A percentile compares a stretch with the other conserved stretches of the same genome.
Evolutionary conservation across 2,797 vertebrate species (phyloP).

Genomic region (Pogonophryne albipinna): DNA sequence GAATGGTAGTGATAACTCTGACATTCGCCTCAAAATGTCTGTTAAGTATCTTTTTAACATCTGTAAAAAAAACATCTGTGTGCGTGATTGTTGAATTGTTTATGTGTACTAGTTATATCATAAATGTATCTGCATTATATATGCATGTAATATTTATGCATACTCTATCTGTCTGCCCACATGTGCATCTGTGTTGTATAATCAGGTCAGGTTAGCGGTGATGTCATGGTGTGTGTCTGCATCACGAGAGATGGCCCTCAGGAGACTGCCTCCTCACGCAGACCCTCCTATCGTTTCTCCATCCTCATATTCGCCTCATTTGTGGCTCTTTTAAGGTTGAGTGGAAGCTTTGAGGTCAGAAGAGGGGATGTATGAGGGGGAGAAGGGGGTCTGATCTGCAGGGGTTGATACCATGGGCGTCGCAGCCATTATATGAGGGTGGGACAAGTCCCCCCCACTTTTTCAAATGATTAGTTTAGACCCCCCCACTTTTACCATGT

Average conservation of each 20-base stretch:
- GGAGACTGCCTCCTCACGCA: conserved; percentile 36
- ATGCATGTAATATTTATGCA: conserved; percentile 23
- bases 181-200: conserved; percentile 39
- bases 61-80: background rate
- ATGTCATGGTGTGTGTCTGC: conserved; percentile 70
- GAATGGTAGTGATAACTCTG: too few relatives aligned
- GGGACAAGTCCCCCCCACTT: too few relatives aligned
- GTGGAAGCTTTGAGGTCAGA: conserved; percentile 35
- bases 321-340: conserved; percentile 24
- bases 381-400: too few relatives aligned
- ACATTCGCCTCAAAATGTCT: too few relatives aligned
- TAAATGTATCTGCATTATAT: background rate
- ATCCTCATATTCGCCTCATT: background rate
- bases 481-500: too few relatives aligned
- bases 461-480: too few relatives aligned
- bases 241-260: conserved; percentile 45
- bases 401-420: too few relatives aligned
- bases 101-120: conserved; percentile 18
- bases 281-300: conserved; percentile 25
- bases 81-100: conserved; percentile 18
- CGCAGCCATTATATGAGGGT: too few relatives aligned
- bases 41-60: background rate
- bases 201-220: conserved; percentile 54
- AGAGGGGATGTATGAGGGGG: conserved; percentile 11
- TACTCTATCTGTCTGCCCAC: conserved; percentile 18